Base-by-base conservation (phyloP, 1,140 invertebrate genomes). In the Macrobrachium rosenbergii region DNA sequence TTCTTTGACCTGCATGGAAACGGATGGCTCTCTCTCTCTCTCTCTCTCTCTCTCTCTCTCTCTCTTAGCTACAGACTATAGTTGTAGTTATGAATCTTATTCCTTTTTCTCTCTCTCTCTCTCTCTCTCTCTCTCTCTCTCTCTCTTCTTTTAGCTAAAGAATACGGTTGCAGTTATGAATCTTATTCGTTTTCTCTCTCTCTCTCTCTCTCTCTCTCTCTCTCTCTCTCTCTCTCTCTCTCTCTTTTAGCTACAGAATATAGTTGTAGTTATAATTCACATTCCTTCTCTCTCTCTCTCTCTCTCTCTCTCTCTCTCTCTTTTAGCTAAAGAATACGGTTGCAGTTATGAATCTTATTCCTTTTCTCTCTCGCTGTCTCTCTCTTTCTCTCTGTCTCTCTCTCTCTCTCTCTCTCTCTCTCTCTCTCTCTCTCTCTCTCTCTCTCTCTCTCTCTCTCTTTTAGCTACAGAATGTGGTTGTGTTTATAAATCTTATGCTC, bases 1-100 rank as follows among this genome's bases (percentile, higher is more conserved):
- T 77, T 77, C 75, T 77, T 77, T 77, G 75, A 77, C 75, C 75
- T 77, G 75, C 59, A 77, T 77, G 12, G 37, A 58, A 52, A 14
- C 37, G 60, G 60, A 14, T 21, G 77, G 17, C 52, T 52, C 52
- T 52, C 52, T 52, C 52, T 52, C 52, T 52, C 52, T 52, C 52
- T 52, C 52, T 52, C 52, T 52, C 52, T 52, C 52, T 52, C 52
- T 52, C 52, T 52, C 52, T 52, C 52, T 52, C 52, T 52, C 52
- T 52, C 45, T 52, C 45, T 10, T 52, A 17, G 58, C 6, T 8
- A 60, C 52, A 21, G 28, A 37, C 2, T n/a, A 75, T 17, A 75
- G 19, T n/a, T 16, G 28, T 19, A 37, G 28, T 16, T 19, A 75
- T 17, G 28, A 2, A 75, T 17, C 8, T 75, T 3, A 16, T 19